Evolutionary conservation across 2,888 invertebrate genomes (phyloP).

Genomic region (Tetropium fuscum): DNA sequence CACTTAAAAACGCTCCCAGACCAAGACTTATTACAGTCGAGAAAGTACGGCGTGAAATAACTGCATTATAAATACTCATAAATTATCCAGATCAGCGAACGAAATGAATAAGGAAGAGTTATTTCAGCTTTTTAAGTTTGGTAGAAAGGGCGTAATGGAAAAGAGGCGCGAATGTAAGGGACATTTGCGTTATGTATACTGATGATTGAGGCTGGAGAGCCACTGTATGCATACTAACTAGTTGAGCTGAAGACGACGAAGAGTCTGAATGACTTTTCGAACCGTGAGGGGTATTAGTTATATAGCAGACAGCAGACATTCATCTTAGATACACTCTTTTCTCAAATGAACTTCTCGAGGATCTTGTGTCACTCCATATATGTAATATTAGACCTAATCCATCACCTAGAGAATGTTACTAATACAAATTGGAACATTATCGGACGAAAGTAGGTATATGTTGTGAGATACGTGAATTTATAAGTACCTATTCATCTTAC

Average conservation of each 20-base stretch:
- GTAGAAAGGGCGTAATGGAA: slow-evolving; percentile 56
- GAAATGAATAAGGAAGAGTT: slow-evolving; percentile 58
- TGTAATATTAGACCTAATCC: slow-evolving; percentile 21
- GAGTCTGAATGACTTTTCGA: slow-evolving; percentile 44
- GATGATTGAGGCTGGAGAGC: slow-evolving; percentile 57
- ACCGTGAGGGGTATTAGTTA: slow-evolving; percentile 46
- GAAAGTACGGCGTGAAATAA: slow-evolving; percentile 45
- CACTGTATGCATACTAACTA: slow-evolving; percentile 55
- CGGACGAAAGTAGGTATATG: too few species aligned
- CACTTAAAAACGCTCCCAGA: slow-evolving; percentile 21
- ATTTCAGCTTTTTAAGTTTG: slow-evolving; percentile 60
- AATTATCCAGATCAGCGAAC: slow-evolving; percentile 58
- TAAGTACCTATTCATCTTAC: too few species aligned
- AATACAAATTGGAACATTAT: slow-evolving; percentile 5
- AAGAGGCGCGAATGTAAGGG: slow-evolving; percentile 60
- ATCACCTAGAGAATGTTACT: slow-evolving; percentile 7
- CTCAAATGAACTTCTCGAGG: slow-evolving; percentile 22
- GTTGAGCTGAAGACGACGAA: slow-evolving; percentile 26
- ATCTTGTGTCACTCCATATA: slow-evolving; percentile 16
- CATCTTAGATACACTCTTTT: slow-evolving; percentile 33
- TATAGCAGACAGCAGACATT: slow-evolving; percentile 42
- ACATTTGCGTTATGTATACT: slow-evolving; percentile 61
- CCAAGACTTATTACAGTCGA: slow-evolving; percentile 20
- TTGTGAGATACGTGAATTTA: too few species aligned
- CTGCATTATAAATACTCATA: slow-evolving; percentile 58